A percentile compares a stretch with the other conserved stretches of the same genome.
Conservation (phyloP, 2,888 invertebrate genomes). For the Colostygia pectinataria region DNA sequence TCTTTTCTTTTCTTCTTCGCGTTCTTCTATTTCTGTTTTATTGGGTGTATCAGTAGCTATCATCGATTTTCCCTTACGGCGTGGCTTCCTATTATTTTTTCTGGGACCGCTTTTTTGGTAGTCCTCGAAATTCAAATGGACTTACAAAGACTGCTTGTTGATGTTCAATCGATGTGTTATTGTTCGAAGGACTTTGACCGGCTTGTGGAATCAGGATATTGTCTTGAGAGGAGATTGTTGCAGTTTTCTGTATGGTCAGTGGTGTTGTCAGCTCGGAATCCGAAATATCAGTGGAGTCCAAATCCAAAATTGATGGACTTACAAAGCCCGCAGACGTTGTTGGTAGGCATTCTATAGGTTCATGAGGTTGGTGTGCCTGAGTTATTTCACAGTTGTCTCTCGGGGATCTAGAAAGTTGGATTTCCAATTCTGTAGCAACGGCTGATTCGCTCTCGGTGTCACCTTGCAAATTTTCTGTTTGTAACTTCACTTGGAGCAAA, state of each 20-base stretch:
- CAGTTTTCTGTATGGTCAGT: too few species aligned
- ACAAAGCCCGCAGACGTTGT: too few species aligned
- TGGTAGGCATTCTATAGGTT: too few species aligned
- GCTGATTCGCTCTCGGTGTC: not conserved
- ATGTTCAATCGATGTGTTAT: constrained; percentile 8
- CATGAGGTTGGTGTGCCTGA: too few species aligned
- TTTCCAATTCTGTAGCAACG: too few species aligned
- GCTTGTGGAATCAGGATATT: not conserved
- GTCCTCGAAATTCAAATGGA: constrained; percentile 34
- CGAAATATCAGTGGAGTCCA: too few species aligned
- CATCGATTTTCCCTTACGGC: constrained; percentile 39
- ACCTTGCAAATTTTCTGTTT: not conserved
- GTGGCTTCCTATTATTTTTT: constrained; percentile 31
- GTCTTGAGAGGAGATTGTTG: too few species aligned
- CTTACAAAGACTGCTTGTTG: constrained; percentile 20
- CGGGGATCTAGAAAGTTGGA: too few species aligned
- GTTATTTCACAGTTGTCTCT: too few species aligned
- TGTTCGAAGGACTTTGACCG: not conserved
- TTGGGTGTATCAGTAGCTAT: constrained; percentile 44
- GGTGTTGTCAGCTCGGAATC: too few species aligned
- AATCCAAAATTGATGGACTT: too few species aligned
- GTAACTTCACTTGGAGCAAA: not conserved
- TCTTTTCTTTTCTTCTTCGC: constrained; percentile 16
- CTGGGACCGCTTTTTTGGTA: constrained; percentile 37
- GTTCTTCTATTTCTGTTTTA: constrained; percentile 33